Conservation (phyloP, 1,140 invertebrate genomes). For the honey bee (Apis mellifera) region DNA sequence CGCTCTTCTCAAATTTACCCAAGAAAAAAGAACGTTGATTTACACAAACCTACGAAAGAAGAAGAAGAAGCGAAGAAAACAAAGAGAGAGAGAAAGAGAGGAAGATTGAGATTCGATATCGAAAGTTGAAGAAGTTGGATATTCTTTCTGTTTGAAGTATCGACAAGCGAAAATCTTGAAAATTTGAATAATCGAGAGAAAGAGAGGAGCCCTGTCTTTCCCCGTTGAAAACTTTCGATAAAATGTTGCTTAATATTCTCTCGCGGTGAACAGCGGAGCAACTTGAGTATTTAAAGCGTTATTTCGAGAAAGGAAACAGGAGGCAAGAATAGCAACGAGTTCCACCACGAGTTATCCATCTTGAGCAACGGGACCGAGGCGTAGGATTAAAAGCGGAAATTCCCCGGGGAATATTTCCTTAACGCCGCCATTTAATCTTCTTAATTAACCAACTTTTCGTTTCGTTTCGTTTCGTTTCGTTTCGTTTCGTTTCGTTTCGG, state of each 20-base stretch:
- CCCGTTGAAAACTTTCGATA: not conserved
- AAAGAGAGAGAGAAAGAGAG: too few relatives aligned
- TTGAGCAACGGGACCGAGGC: not conserved
- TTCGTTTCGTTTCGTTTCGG: not conserved
- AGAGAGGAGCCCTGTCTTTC: too few relatives aligned
- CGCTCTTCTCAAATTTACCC: too few relatives aligned
- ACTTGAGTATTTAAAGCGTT: not conserved
- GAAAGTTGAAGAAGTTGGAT: too few relatives aligned
- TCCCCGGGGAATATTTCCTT: not conserved
- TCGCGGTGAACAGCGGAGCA: too few relatives aligned
- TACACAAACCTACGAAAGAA: too few relatives aligned
- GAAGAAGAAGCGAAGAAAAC: too few relatives aligned
- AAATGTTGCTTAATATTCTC: not conserved
- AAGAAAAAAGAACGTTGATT: too few relatives aligned
- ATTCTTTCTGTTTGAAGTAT: too few relatives aligned
- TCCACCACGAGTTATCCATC: not conserved
- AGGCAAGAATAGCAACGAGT: not conserved
- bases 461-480: not conserved
- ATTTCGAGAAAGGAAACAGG: not conserved
- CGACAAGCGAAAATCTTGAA: too few relatives aligned
- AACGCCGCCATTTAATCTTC: slow-evolving; percentile 18
- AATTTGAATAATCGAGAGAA: too few relatives aligned
- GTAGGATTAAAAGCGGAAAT: not conserved
- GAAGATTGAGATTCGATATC: too few relatives aligned
- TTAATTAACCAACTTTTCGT: slow-evolving; percentile 28